Evolutionary conservation across 1,140 invertebrate species (phyloP).

Genomic region (Akabosia matsudoensis): DNA sequence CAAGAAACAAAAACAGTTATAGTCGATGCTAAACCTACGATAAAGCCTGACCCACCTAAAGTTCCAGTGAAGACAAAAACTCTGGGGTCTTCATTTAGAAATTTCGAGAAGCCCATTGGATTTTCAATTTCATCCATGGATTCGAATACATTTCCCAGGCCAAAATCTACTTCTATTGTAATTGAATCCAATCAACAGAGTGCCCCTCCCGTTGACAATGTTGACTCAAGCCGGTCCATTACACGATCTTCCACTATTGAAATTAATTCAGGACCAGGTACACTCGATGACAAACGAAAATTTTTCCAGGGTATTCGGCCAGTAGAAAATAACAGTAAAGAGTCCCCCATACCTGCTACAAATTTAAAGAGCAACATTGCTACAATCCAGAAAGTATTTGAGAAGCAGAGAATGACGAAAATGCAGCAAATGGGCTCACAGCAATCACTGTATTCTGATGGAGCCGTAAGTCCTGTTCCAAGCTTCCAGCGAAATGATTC

Average conservation of each 20-base stretch:
- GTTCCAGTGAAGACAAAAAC: neutral
- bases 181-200: neutral
- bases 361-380: constrained; percentile 45
- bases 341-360: constrained; percentile 42
- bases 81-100: constrained; percentile 2
- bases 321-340: constrained; percentile 37
- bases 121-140: constrained; percentile 1
- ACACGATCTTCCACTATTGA: neutral
- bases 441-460: neutral
- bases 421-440: constrained; percentile 21
- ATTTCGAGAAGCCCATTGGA: neutral
- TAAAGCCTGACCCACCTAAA: neutral
- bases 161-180: neutral
- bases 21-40: neutral
- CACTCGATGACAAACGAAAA: constrained; percentile 34
- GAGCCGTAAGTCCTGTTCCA: neutral
- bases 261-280: neutral
- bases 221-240: neutral
- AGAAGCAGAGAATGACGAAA: constrained; percentile 32
- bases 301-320: constrained; percentile 45
- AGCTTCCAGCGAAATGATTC: constrained; percentile 16
- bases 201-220: neutral
- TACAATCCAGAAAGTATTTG: constrained; percentile 45
- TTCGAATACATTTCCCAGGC: neutral
- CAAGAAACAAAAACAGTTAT: neutral